phyloP scores from a whole-genome alignment of 2,113 vertebrate species.

The Syngnathus floridae region DNA sequence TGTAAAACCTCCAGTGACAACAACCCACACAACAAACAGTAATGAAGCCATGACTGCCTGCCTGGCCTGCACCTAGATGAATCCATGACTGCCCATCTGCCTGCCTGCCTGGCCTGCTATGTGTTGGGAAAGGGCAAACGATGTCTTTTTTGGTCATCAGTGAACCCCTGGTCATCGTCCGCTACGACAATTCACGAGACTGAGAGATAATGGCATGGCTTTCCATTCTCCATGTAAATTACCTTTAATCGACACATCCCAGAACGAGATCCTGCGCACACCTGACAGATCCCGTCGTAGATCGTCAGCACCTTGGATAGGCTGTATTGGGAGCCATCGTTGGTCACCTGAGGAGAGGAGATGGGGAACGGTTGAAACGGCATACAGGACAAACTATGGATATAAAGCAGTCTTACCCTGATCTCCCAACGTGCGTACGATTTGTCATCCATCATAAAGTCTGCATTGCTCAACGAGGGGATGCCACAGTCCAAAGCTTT shows the following conservation, averaged over 20 bases:
- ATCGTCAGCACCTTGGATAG: conserved; percentile 70
- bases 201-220: background rate
- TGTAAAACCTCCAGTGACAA: conserved; percentile 24
- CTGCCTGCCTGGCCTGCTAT: background rate
- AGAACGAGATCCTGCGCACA: conserved; percentile 60
- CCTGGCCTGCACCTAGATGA: too few relatives aligned
- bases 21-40: background rate
- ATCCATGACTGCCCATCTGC: too few relatives aligned
- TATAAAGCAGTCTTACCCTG: conserved; percentile 55
- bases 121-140: conserved; percentile 4
- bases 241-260: conserved; percentile 83
- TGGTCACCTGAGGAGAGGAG: conserved; percentile 64
- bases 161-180: background rate
- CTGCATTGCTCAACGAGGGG: conserved; percentile 63
- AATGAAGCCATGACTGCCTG: too few relatives aligned
- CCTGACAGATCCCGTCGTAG: conserved; percentile 74
- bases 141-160: conserved; percentile 50
- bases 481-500: conserved; percentile 71
- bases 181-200: background rate
- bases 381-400: too few relatives aligned
- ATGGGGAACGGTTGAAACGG: background rate
- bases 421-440: conserved; percentile 77
- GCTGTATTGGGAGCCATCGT: conserved; percentile 73
- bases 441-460: conserved; percentile 68
- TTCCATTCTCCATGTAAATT: conserved; percentile 42